Percentiles rank a stretch among this genome's conserved stretches.
phyloP scores from a whole-genome alignment of 2,888 invertebrate genomes.

The Drosophila cognata region DNA sequence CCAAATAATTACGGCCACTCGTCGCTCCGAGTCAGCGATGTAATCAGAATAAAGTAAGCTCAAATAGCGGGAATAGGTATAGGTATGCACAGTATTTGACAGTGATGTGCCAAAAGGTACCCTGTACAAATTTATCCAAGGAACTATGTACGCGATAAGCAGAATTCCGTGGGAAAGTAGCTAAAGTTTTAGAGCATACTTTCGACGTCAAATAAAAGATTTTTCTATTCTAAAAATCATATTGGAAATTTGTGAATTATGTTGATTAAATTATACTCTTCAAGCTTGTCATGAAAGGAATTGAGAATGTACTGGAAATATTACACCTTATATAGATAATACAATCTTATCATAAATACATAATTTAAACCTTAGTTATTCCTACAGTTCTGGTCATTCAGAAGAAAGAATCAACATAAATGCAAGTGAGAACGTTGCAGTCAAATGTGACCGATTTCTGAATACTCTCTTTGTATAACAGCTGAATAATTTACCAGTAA shows the following conservation, averaged over 20 bases:
- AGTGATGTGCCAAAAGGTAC: background rate
- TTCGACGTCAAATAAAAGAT: background rate
- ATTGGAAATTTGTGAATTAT: background rate
- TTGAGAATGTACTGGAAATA: background rate
- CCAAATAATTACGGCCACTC: conserved; percentile 71
- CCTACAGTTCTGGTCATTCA: too few relatives aligned
- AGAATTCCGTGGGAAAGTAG: background rate
- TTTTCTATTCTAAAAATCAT: background rate
- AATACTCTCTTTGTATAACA: background rate
- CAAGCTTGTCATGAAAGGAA: background rate
- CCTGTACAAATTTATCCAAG: conserved; percentile 8
- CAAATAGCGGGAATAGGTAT: conserved; percentile 3
- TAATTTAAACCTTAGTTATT: background rate
- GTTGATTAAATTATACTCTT: background rate
- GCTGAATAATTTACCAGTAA: background rate
- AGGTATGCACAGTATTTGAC: background rate
- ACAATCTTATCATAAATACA: background rate
- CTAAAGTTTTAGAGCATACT: background rate
- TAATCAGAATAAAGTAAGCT: conserved; percentile 63
- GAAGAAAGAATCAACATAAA: too few relatives aligned
- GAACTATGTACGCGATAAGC: background rate
- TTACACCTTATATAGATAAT: background rate
- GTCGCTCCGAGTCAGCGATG: conserved; percentile 58
- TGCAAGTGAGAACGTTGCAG: too few relatives aligned
- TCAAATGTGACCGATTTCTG: background rate